phyloP scores from a whole-genome alignment of 2,888 invertebrate genomes.

The Dyspetes luteomarginatus region DNA sequence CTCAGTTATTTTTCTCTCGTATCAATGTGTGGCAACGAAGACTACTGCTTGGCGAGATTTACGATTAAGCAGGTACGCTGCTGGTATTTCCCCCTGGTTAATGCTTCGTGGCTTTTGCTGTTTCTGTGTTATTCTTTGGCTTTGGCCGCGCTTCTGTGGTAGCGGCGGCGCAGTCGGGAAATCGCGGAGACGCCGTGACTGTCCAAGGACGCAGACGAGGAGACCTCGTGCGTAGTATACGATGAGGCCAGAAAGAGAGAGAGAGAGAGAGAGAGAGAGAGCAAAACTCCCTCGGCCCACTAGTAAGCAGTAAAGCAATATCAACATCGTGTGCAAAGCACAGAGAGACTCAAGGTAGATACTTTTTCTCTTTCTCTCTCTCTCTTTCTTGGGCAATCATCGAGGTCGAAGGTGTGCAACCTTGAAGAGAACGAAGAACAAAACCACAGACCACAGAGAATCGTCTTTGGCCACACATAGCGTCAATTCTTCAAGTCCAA shows the following conservation, averaged over 20 bases:
- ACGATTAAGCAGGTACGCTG: slow-evolving; percentile 49
- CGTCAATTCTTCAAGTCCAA: slow-evolving; percentile 38
- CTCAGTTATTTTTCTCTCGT: background rate
- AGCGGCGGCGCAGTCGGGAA: slow-evolving; percentile 39
- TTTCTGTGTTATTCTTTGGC: slow-evolving; percentile 38
- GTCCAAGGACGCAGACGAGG: slow-evolving; percentile 58
- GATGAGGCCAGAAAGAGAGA: background rate
- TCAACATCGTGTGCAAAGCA: slow-evolving; percentile 36
- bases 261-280: slow-evolving; percentile 1
- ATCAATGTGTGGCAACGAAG: slow-evolving; percentile 18
- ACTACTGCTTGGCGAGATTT: slow-evolving; percentile 48
- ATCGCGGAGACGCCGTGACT: slow-evolving; percentile 47
- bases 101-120: slow-evolving; percentile 49
- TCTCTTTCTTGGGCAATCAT: slow-evolving; percentile 30
- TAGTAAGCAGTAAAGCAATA: slow-evolving; percentile 33
- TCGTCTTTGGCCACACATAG: slow-evolving; percentile 34
- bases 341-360: slow-evolving; percentile 57
- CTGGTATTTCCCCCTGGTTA: slow-evolving; percentile 44
- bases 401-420: slow-evolving; percentile 63
- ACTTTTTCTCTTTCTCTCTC: slow-evolving; percentile 17
- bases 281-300: slow-evolving; percentile 30
- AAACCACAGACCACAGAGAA: slow-evolving; percentile 20
- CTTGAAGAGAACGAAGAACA: slow-evolving; percentile 54
- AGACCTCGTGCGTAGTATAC: slow-evolving; percentile 22
- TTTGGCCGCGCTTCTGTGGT: slow-evolving; percentile 15